A percentile compares a stretch with the other conserved stretches of the same genome.
These are phyloP conservation scores for Hystrix cristata DNA, from an alignment of 2,113 vertebrate genomes.

Conservation along the genomic window DNA sequence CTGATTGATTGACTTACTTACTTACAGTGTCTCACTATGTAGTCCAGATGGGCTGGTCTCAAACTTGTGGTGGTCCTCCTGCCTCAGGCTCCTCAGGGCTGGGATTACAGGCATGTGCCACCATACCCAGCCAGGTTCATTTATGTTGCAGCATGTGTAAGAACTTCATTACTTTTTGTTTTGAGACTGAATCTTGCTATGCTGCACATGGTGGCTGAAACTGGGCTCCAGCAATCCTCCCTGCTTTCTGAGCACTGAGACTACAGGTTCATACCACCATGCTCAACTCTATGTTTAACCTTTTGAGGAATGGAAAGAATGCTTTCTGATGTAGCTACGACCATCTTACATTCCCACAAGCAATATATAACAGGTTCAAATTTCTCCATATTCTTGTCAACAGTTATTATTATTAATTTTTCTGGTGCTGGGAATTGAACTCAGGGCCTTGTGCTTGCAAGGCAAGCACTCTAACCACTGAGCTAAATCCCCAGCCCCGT, in stretches of 20 bases:
- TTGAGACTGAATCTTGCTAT: neutral
- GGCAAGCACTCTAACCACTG: too few species aligned
- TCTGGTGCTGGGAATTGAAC: neutral
- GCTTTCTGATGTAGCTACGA: neutral
- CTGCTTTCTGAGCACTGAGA: neutral
- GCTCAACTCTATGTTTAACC: neutral
- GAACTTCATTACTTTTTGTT: neutral
- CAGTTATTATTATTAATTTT: neutral
- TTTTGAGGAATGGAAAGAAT: neutral
- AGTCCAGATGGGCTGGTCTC: too few species aligned
- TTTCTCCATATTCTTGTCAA: neutral
- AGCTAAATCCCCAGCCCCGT: too few species aligned
- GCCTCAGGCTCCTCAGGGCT: too few species aligned
- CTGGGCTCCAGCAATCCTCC: neutral
- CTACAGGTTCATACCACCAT: neutral
- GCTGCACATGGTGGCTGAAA: neutral
- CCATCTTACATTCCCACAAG: neutral
- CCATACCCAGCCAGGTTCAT: neutral
- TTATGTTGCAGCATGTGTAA: neutral
- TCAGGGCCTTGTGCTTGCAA: neutral
- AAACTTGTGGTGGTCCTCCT: too few species aligned
- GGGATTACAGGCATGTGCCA: too few species aligned
- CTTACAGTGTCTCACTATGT: too few species aligned
- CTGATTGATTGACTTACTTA: too few species aligned
- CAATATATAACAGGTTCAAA: neutral